Base-by-base conservation (phyloP, 2,888 invertebrate genomes). In the Drosophila mayaguana region DNA sequence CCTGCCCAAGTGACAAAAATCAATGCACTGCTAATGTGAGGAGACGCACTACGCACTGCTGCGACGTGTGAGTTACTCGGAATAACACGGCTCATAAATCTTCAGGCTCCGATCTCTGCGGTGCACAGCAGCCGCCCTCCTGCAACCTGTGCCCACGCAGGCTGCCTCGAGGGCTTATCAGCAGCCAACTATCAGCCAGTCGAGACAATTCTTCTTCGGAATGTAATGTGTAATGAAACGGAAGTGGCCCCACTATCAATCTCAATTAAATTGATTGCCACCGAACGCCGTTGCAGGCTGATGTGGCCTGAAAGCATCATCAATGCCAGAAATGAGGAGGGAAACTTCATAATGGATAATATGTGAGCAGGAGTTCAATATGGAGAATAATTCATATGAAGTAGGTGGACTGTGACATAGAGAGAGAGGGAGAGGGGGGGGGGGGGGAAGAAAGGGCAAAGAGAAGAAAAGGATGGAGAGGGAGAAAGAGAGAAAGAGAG, bases 251-350 rank as follows among this genome's bases (percentile, higher is more conserved):
- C 68, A 74, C 87, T 79, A 86, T 86, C 86, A 86, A 86, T 86
- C 86, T 86, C 89, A 86, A 86, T 86, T 86, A 86, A 86, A 86
- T 75, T 86, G 89, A 88, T 86, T 68, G 87, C 86, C 79, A 79
- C 72, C 57, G 75, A 57, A 75, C 28, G 69, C 45, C 16, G 38
- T 59, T 14, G 60, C 45, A 25, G 28, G 40, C 32, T n/a, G 40
- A 40, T 20, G 7, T 11, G 6, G 38, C 6, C 48, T 20, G 14
- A 18, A 43, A 14, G 4, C 3, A 12, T 5, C 28, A 5, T 4
- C 38, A 40, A 48, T 25, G 36, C 16, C 5, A 22, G 22, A 34
- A 34, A 12, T 6, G 20, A 11, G 5, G 25, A 48, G 48, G 9
- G n/a, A 18, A 34, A n/a, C 46, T 36, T 25, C n/a, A 25, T n/a